Evolutionary conservation across 2,797 vertebrate genomes (phyloP).

Genomic region (Phaenicophaeus curvirostris): DNA sequence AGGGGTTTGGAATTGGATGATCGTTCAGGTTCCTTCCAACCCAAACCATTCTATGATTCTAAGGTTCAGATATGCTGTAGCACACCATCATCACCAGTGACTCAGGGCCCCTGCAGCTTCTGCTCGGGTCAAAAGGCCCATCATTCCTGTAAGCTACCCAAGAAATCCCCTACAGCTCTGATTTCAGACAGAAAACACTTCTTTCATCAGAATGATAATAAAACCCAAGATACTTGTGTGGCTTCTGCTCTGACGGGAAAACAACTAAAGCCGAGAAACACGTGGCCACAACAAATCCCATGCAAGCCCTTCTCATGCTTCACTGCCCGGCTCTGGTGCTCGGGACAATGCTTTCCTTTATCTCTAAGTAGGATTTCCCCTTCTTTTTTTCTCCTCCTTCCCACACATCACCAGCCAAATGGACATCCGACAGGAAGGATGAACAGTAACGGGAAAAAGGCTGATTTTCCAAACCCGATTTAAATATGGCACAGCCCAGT

Average conservation of each 20-base stretch:
- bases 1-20: too few species aligned
- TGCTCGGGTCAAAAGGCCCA: background rate
- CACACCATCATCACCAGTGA: background rate
- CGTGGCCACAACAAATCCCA: accelerated
- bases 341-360: background rate
- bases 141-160: background rate
- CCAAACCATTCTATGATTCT: too few species aligned
- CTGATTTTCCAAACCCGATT: background rate
- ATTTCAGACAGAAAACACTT: background rate
- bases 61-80: accelerated
- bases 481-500: background rate
- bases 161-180: background rate
- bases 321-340: background rate
- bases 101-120: background rate
- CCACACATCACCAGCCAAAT: background rate
- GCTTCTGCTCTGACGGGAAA: background rate
- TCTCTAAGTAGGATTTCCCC: background rate
- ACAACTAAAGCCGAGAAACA: accelerated
- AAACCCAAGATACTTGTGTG: background rate
- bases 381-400: background rate
- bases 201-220: background rate
- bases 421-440: background rate
- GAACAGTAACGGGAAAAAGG: background rate
- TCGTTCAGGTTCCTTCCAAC: too few species aligned
- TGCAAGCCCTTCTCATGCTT: accelerated